Percentiles rank a stretch among this genome's conserved stretches.
These are phyloP conservation scores for Daubentonia madagascariensis DNA, from an alignment of 2,113 vertebrate genomes.

Conservation along the genomic window DNA sequence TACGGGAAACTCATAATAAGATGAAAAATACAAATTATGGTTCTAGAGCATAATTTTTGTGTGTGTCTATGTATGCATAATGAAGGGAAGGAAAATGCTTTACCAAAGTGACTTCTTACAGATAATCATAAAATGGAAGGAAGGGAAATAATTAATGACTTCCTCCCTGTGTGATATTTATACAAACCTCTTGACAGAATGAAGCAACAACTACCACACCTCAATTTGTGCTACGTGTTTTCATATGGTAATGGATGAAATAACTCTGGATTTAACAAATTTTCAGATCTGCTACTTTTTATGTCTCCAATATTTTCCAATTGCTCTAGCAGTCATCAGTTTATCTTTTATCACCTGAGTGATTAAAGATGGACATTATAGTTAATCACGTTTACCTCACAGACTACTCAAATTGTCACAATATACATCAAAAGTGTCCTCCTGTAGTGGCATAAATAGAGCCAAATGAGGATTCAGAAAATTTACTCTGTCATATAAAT, in stretches of 20 bases:
- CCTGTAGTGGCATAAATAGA: background rate
- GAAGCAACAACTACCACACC: constrained; percentile 52
- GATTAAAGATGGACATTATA: constrained; percentile 36
- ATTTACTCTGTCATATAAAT: background rate
- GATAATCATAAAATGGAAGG: constrained; percentile 63
- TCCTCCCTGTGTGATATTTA: constrained; percentile 57
- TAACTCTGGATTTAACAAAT: constrained; percentile 42
- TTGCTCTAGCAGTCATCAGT: constrained; percentile 3
- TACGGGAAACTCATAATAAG: constrained; percentile 74
- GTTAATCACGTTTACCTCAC: constrained; percentile 1
- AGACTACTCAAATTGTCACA: constrained; percentile 14
- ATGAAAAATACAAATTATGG: constrained; percentile 80
- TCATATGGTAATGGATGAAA: constrained; percentile 53
- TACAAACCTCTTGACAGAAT: constrained; percentile 68
- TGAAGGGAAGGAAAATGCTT: constrained; percentile 76
- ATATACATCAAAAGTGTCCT: constrained; percentile 39
- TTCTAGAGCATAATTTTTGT: constrained; percentile 78
- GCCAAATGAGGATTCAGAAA: background rate
- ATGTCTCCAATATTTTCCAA: constrained; percentile 41
- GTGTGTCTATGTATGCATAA: constrained; percentile 77
- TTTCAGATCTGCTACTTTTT: constrained; percentile 43
- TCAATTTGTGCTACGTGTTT: constrained; percentile 72
- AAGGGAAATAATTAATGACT: constrained; percentile 76
- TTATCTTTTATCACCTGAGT: constrained; percentile 42
- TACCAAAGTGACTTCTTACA: constrained; percentile 67